Evolutionary conservation across 2,888 invertebrate species (phyloP), one percentile per base, ranked within the genome.

Genomic region (Orthosia gothica): DNA sequence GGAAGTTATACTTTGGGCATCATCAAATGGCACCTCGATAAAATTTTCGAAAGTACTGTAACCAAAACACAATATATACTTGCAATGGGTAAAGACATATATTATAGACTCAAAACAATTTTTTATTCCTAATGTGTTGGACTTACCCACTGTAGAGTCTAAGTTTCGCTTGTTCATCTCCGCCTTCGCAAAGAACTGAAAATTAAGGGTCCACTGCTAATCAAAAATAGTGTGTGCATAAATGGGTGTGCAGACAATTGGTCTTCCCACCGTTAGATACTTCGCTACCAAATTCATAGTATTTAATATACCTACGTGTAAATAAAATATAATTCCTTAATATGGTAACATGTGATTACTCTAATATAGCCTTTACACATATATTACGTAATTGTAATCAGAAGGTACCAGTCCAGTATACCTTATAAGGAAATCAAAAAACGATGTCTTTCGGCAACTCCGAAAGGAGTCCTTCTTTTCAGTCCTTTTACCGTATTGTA

Each of bases 21-120:
- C 86, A 26, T 87, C 84, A 47, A 94, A 76, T 9, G 90, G 87
- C n/a, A 93, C 66, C 71, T 95, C 95, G 0, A 91, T 93, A 74
- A 87, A 95, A 52, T 94, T 88, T 13, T 93, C 90, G 23, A 93
- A 87, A 0, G 94, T 90, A 64, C 95, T 95, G 87, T 74, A 93
- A 93, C 71, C 71, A 15, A 45, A 61, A 13, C 2, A 12, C 13
- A 13, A 55, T 55, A 15, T 58, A 11, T 40, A 40, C 9, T 7
- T 40, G 40, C 40, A 9, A 40, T 40, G 40, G 40, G 40, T 9
- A 40, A 40, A 40, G 40, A 40, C 40, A 40, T 9, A 9, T 40
- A 9, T 9, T n/a, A n/a, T n/a, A n/a, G n/a, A 32, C 7, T 32
- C 32, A 7, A 40, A 40, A 40, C 40, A 40, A 9, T 0, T 26